These are phyloP conservation scores for Himalopsyche tibetana DNA, from an alignment of 2,888 invertebrate species.

Conservation along the genomic window DNA sequence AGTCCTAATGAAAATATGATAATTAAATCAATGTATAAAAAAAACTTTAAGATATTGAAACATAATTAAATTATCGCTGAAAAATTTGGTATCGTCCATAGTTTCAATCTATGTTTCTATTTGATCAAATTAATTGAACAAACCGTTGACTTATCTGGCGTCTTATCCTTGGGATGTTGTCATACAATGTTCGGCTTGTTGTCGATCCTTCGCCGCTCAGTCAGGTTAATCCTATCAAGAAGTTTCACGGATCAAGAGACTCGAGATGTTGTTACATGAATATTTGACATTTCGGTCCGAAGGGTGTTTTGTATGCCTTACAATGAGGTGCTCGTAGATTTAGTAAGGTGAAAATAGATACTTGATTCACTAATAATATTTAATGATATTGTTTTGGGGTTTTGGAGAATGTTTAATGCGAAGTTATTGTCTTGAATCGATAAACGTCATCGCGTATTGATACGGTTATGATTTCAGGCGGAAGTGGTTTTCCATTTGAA, in stretches of 20 bases:
- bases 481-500: too few species aligned
- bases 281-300: slow-evolving; percentile 60
- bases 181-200: background rate
- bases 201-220: slow-evolving; percentile 48
- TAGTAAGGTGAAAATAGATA: background rate
- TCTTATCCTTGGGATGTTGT: background rate
- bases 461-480: too few species aligned
- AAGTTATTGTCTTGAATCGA: background rate
- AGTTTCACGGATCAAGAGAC: slow-evolving; percentile 57
- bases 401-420: background rate
- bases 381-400: slow-evolving; percentile 17
- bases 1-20: too few species aligned
- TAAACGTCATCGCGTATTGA: too few species aligned
- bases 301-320: slow-evolving; percentile 41
- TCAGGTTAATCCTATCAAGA: slow-evolving; percentile 62
- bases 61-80: too few species aligned
- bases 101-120: too few species aligned
- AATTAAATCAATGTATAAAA: too few species aligned
- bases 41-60: too few species aligned
- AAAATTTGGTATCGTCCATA: too few species aligned
- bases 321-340: background rate
- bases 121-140: too few species aligned
- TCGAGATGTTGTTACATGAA: slow-evolving; percentile 60
- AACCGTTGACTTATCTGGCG: background rate
- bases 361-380: slow-evolving; percentile 28